Conservation (phyloP, 1,140 invertebrate genomes). For the Plutomurus gul region DNA sequence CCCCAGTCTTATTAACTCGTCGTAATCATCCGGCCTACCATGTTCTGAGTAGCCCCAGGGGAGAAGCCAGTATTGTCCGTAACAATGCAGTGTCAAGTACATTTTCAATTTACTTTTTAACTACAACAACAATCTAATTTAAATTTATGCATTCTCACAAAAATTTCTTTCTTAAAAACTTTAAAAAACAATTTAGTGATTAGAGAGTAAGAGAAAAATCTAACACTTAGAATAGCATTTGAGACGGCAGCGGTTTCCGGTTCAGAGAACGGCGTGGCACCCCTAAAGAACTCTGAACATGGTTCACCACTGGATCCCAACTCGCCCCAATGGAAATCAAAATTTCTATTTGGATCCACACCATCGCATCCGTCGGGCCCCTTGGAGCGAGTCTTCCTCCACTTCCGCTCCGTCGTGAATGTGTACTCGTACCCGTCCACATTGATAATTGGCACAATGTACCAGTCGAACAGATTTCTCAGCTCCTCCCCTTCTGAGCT, state of each 20-base stretch:
- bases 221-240: conserved; percentile 56
- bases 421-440: conserved; percentile 67
- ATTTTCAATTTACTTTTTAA: conserved; percentile 58
- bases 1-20: conserved; percentile 65
- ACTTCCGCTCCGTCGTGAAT: conserved; percentile 61
- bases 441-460: conserved; percentile 78
- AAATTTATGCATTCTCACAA: too few species aligned
- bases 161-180: too few species aligned
- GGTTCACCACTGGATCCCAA: conserved; percentile 80
- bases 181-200: too few species aligned
- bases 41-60: conserved; percentile 76
- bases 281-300: conserved; percentile 86
- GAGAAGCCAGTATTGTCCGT: conserved; percentile 82
- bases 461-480: conserved; percentile 60
- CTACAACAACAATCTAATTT: too few species aligned
- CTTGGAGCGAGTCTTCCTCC: conserved; percentile 71
- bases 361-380: conserved; percentile 59
- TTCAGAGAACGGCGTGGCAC: conserved; percentile 86
- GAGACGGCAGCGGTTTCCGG: conserved; percentile 79
- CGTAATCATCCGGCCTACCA: conserved; percentile 67
- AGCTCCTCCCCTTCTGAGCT: conserved; percentile 34
- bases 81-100: conserved; percentile 84
- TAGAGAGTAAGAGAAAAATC: too few species aligned
- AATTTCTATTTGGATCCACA: conserved; percentile 79
- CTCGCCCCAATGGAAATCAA: conserved; percentile 74